Conservation (phyloP, 1,140 invertebrate genomes). For the Zaprionus ghesquierei region DNA sequence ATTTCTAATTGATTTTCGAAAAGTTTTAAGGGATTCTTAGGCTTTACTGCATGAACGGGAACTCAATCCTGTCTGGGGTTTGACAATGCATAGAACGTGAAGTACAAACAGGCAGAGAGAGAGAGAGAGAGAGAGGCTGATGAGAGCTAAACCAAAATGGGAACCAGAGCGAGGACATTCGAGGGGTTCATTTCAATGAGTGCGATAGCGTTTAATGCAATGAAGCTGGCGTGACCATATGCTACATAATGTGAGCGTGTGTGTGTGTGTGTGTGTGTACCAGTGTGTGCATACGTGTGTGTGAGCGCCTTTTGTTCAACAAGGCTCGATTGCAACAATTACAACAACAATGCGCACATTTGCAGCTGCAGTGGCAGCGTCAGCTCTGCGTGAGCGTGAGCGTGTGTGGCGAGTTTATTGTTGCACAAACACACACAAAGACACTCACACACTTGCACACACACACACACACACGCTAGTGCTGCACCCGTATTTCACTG, state of each 20-base stretch:
- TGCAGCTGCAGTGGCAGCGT: conserved; percentile 37
- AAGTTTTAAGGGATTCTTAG: not conserved
- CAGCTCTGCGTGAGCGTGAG: conserved; percentile 28
- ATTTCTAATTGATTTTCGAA: conserved; percentile 7
- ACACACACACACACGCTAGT: not conserved
- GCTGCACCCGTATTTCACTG: conserved; percentile 65
- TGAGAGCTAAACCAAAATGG: not conserved
- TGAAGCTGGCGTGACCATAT: conserved; percentile 21
- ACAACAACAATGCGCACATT: conserved; percentile 72
- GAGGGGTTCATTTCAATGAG: conserved; percentile 13
- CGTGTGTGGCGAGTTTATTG: conserved; percentile 34
- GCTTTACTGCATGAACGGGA: not conserved
- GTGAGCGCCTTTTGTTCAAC: conserved; percentile 51
- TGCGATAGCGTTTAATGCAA: conserved; percentile 17
- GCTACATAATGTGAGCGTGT: conserved; percentile 8
- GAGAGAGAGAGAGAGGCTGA: not conserved
- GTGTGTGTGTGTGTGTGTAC: conserved; percentile 9
- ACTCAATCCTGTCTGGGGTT: not conserved
- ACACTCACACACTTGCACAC: not conserved
- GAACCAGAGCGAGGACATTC: not conserved
- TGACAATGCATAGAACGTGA: not conserved
- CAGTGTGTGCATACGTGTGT: conserved; percentile 10
- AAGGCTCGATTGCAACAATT: conserved; percentile 77
- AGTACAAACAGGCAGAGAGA: not conserved
- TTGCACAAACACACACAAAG: conserved; percentile 1